Percentiles rank a stretch among this genome's conserved stretches.
These are phyloP conservation scores for Stenotaenia linearis DNA, from an alignment of 2,888 invertebrate species.

Conservation along the genomic window DNA sequence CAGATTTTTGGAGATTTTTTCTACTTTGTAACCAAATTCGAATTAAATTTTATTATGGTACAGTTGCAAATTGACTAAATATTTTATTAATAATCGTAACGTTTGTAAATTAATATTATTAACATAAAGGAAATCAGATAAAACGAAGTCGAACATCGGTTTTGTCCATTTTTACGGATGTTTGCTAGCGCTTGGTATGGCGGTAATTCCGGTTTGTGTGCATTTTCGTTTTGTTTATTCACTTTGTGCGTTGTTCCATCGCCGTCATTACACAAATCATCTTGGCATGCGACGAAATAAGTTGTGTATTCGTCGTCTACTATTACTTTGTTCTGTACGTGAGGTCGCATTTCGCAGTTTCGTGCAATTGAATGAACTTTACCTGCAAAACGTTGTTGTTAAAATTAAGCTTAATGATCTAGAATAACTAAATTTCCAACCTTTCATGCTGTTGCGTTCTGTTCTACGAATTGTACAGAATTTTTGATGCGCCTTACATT, in stretches of 20 bases:
- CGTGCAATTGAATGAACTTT: neutral
- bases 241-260: neutral
- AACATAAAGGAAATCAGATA: too few species aligned
- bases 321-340: neutral
- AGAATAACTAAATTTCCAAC: neutral
- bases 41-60: too few species aligned
- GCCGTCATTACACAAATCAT: slow-evolving; percentile 13
- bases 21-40: too few species aligned
- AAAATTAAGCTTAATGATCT: too few species aligned
- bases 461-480: slow-evolving; percentile 3
- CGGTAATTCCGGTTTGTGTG: neutral
- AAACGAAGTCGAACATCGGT: too few species aligned
- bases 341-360: neutral
- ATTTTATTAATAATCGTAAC: too few species aligned
- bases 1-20: too few species aligned
- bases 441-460: neutral
- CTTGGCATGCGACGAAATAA: neutral
- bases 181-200: neutral
- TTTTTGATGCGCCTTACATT: neutral
- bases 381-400: too few species aligned
- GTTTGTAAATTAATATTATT: too few species aligned
- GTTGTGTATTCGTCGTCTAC: neutral
- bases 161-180: neutral
- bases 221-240: neutral
- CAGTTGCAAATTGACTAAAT: too few species aligned